Conservation (phyloP, 2,888 invertebrate species). For the Galerucella nymphaeae region DNA sequence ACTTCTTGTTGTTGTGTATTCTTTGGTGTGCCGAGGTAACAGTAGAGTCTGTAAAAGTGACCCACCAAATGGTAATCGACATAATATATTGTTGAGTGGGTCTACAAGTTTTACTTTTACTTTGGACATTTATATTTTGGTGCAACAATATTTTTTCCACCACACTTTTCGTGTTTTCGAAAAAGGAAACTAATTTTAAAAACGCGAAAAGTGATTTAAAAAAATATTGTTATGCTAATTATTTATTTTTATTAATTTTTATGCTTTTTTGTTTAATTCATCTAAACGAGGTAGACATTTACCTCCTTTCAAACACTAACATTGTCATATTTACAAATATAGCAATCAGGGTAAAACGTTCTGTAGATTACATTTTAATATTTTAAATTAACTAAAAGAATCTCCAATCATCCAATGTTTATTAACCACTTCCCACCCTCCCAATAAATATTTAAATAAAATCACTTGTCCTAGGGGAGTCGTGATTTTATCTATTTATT, state of each 20-base stretch:
- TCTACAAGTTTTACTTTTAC: not conserved
- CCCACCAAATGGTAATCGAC: not conserved
- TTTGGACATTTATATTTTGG: not conserved
- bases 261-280: not conserved
- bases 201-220: not conserved
- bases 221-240: not conserved
- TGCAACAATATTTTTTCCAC: not conserved
- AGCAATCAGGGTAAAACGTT: constrained; percentile 29
- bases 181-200: not conserved
- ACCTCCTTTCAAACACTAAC: not conserved
- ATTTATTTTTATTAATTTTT: not conserved
- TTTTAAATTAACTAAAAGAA: constrained; percentile 20
- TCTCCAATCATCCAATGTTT: constrained; percentile 11
- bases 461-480: no score
- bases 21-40: constrained; percentile 38
- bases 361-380: constrained; percentile 20
- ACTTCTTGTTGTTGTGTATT: no score
- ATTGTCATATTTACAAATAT: constrained; percentile 4
- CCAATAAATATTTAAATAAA: not conserved
- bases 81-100: not conserved
- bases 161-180: not conserved
- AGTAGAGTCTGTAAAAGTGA: constrained; percentile 38
- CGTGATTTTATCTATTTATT: no score
- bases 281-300: not conserved
- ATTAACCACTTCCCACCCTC: not conserved